Base-by-base conservation (phyloP, 2,888 invertebrate genomes). In the Leptinotarsa haldemani region DNA sequence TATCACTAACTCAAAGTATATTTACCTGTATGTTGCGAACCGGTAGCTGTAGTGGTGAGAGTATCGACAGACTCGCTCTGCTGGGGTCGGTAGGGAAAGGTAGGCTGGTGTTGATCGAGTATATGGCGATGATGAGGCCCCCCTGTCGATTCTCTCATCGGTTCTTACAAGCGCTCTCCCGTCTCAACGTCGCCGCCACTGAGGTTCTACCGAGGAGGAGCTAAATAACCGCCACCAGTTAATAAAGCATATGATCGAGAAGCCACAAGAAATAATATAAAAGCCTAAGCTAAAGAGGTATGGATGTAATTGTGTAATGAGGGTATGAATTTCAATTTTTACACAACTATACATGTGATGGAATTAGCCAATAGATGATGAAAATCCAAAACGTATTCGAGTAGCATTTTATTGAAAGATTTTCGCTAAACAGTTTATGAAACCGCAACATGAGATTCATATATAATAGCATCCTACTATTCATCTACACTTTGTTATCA, bases 21-120 rank as follows among this genome's bases (percentile, higher is more conserved):
- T 63, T 80, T 84, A 86, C 86, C 85, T 85, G 85, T 86, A 82
- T 85, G 83, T 82, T 85, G 85, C 78, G 85, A 86, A 80, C 84
- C 85, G 80, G 85, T 85, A 78, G 85, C 85, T 80, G 85, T 85
- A 78, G 85, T 84, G 78, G 84, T 85, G 77, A 85, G 85, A 77
- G 85, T 86, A 81, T 86, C 85, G 79, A 84, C 82, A 78, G 85
- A 86, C 76, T 84, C 85, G 80, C 85, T 85, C 48, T 71, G 69
- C 74, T 84, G 82, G 71, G 83, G 81, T 73, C 70, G 66, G 64
- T 70, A 70, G 25, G 85, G 83, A 76, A 79, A 77, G 71, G 80
- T 77, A 68, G 80, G 74, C 65, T 78, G 80, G 46, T 81, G 82
- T 75, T 84, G 83, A 74, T 85, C 83, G 79, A 80, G 83, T 80